These are phyloP conservation scores for Agrilus planipennis DNA, from an alignment of 1,140 invertebrate genomes.

Conservation along the genomic window DNA sequence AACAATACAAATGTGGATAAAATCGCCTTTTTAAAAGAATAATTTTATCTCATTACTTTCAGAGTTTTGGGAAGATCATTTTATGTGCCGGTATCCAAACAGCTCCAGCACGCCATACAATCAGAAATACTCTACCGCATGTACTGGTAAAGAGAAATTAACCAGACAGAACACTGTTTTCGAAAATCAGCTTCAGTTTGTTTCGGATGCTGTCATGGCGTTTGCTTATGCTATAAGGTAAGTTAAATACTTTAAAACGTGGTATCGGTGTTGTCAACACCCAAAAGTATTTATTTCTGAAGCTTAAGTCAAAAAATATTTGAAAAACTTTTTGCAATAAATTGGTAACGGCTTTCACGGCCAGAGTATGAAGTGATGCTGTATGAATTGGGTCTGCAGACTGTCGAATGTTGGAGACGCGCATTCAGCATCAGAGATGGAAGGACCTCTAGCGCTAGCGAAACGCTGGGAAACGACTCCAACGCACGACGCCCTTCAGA, in stretches of 20 bases:
- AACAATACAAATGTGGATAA: no score
- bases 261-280: not conserved
- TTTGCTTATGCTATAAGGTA: conserved; percentile 81
- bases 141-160: conserved; percentile 60
- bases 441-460: no score
- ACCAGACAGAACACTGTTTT: conserved; percentile 65
- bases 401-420: no score
- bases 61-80: conserved; percentile 93
- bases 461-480: no score
- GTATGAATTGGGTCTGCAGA: no score
- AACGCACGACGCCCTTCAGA: no score
- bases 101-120: conserved; percentile 73
- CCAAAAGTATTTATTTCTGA: not conserved
- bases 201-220: conserved; percentile 84
- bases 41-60: conserved; percentile 28
- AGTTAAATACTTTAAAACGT: conserved; percentile 16
- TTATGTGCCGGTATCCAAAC: conserved; percentile 70
- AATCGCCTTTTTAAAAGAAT: no score
- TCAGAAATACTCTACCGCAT: conserved; percentile 50
- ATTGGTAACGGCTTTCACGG: no score
- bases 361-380: no score
- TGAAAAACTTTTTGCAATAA: no score
- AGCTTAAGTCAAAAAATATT: no score
- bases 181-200: conserved; percentile 84
- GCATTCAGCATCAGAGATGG: no score